Percentiles rank a stretch among this genome's conserved stretches.
Conservation (phyloP, 2,888 invertebrate species). For the Drosophila pseudotakahashii region DNA sequence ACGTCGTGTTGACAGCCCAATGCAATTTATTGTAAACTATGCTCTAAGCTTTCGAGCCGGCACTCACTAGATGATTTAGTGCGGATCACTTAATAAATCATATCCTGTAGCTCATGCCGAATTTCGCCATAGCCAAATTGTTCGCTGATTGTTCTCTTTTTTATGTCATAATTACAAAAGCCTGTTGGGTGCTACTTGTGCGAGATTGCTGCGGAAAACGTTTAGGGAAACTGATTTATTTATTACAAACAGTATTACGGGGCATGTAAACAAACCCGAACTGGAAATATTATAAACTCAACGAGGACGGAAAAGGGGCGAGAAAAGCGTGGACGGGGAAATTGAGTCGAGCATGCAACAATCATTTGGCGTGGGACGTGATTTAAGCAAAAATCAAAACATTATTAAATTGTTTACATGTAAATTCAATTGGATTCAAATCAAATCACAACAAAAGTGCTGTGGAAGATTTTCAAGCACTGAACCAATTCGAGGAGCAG, state of each 20-base stretch:
- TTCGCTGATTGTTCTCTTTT: slow-evolving; percentile 25
- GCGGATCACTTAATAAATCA: slow-evolving; percentile 54
- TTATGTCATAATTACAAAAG: slow-evolving; percentile 55
- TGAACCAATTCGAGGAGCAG: background rate
- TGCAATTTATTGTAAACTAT: slow-evolving; percentile 26
- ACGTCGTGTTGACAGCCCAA: slow-evolving; percentile 34
- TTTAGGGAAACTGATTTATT: slow-evolving; percentile 66
- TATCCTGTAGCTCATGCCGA: slow-evolving; percentile 31
- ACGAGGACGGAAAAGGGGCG: background rate
- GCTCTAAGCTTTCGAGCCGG: slow-evolving; percentile 7
- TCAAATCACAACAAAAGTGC: slow-evolving; percentile 6
- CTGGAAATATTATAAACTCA: slow-evolving; percentile 31
- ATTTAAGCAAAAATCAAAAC: slow-evolving; percentile 46
- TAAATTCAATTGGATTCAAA: slow-evolving; percentile 29
- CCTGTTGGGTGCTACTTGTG: slow-evolving; percentile 42
- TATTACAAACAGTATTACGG: slow-evolving; percentile 63
- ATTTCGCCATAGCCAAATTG: slow-evolving; percentile 48
- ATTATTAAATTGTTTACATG: slow-evolving; percentile 49
- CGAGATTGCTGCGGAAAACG: slow-evolving; percentile 33
- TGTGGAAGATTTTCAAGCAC: slow-evolving; percentile 8
- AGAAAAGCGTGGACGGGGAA: background rate
- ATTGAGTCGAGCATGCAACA: slow-evolving; percentile 19
- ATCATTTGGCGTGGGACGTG: slow-evolving; percentile 49
- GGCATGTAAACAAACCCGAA: slow-evolving; percentile 62
- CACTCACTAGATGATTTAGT: slow-evolving; percentile 51